Base-by-base conservation (phyloP, 2,113 vertebrate species). In the Pipra filicauda region DNA sequence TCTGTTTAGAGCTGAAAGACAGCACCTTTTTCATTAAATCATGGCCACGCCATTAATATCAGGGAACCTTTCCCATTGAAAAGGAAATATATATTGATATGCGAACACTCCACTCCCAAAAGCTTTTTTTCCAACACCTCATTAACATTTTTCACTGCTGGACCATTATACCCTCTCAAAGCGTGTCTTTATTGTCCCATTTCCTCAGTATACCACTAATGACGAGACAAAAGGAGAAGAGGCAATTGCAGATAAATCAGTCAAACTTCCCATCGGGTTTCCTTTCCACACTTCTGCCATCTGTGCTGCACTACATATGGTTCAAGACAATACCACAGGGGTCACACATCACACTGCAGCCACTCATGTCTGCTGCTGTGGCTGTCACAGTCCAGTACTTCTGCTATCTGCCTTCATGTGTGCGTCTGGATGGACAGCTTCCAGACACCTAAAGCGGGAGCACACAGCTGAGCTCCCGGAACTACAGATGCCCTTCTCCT, bases 101-200 rank as follows among this genome's bases (percentile, higher is more conserved):
- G 43, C 0, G 5, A 91, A 39, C 35, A 9, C 64, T 85, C 24
- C 43, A 39, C 21, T 70, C 74, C 81, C 85, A 43, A 73, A 95
- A 83, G 62, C 51, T 72, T 90, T 88, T 93, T 85, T 85, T 11
- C 57, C 89, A 83, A 26, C 59, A 77, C 48, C 48, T 93, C 82
- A 88, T 93, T 88, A 95, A 70, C 64, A 91, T 91, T 97, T 96
- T 91, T 94, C 75, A 88, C 64, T 17, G 9, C 27, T 71, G 82
- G 79, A 88, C 55, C 55, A 73, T 83, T 83, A 58, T 12, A 66
- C 8, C 39, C 51, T 89, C 72, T 65, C 59, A 67, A 78, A 81
- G 65, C 3, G 28, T 6, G 27, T 48, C 72, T 90, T 90, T 72
- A 86, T 64, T 41, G 78, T 74, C 70, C 75, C 6, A 2, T 65